Percentiles rank a stretch among this genome's conserved stretches.
These are phyloP conservation scores for Vespertilio murinus DNA, from an alignment of 2,797 vertebrate species.

Conservation along the genomic window DNA sequence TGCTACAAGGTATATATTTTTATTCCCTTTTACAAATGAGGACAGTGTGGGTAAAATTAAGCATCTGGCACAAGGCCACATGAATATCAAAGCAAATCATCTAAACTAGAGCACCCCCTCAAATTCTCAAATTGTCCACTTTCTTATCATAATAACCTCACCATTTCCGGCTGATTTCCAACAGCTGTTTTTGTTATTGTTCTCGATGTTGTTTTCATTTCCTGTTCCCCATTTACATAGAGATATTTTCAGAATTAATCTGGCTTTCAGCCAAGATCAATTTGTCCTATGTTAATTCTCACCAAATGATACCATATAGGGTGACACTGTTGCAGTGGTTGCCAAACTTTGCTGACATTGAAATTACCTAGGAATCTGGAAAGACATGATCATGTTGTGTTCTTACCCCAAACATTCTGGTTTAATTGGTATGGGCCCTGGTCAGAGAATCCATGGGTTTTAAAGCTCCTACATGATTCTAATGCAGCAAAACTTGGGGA, in stretches of 20 bases:
- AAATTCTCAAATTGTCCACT: conserved; percentile 6
- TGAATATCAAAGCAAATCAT: background rate
- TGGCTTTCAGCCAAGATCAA: conserved; percentile 35
- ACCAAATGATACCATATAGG: background rate
- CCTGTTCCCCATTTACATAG: conserved; percentile 44
- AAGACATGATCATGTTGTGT: background rate
- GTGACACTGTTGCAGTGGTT: background rate
- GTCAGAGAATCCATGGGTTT: background rate
- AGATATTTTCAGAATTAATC: conserved; percentile 39
- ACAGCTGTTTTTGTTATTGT: conserved; percentile 60
- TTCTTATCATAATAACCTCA: background rate
- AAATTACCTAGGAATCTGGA: background rate
- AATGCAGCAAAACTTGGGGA: background rate
- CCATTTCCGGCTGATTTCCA: conserved; percentile 52
- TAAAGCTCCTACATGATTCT: background rate
- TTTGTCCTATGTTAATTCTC: conserved; percentile 29
- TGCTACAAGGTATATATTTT: background rate
- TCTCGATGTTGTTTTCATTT: conserved; percentile 29
- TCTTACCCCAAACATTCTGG: background rate
- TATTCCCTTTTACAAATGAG: background rate
- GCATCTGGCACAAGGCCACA: background rate
- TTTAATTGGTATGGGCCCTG: background rate
- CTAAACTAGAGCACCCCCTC: background rate
- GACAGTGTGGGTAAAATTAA: background rate
- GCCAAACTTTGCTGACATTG: background rate